phyloP scores from a whole-genome alignment of 2,888 invertebrate genomes.

The Synergus laeviventris region DNA sequence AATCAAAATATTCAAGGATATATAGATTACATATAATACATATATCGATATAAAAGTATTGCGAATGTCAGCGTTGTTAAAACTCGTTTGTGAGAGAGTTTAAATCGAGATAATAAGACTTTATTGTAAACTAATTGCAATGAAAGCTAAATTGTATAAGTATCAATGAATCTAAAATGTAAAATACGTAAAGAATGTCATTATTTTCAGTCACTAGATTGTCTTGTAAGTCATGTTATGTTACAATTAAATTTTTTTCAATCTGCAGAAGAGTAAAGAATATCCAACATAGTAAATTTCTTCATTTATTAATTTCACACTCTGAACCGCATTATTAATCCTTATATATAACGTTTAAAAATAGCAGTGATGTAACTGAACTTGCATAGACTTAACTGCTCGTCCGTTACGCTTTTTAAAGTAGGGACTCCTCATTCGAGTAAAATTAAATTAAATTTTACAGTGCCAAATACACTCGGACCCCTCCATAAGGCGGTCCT shows the following conservation, averaged over 20 bases:
- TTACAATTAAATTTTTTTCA: conserved; percentile 32
- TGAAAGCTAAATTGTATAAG: conserved; percentile 8
- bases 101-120: conserved; percentile 6
- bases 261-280: conserved; percentile 28
- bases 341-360: no score
- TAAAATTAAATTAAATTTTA: no score
- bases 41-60: background rate
- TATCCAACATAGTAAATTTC: background rate
- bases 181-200: conserved; percentile 25
- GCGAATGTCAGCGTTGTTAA: background rate
- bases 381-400: no score
- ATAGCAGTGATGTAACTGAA: no score
- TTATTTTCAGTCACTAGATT: conserved; percentile 26
- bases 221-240: conserved; percentile 34
- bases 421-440: no score
- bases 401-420: no score
- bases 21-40: conserved; percentile 7
- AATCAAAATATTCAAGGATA: conserved; percentile 29
- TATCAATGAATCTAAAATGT: conserved; percentile 22
- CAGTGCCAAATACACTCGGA: no score
- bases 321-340: no score
- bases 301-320: background rate
- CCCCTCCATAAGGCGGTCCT: no score
- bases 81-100: background rate
- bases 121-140: conserved; percentile 3